phyloP scores from a whole-genome alignment of 2,113 vertebrate species.

The Psilopogon haemacephalus region DNA sequence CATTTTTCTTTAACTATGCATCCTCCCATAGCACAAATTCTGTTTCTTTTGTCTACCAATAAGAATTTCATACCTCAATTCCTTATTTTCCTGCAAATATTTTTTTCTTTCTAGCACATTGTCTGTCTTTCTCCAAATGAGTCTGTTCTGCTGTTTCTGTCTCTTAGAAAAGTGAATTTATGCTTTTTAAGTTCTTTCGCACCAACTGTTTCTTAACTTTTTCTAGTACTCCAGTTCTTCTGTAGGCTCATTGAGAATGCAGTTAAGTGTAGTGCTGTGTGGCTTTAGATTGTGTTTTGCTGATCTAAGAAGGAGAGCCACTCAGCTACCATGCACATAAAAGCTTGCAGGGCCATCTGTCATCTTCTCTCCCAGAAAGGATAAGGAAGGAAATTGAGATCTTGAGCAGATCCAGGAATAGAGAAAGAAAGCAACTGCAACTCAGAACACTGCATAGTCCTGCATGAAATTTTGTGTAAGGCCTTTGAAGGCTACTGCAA shows the following conservation, averaged over 20 bases:
- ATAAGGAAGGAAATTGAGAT: neutral
- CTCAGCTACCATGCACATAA: neutral
- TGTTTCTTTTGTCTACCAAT: neutral
- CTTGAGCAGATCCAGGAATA: neutral
- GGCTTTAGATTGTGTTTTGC: neutral
- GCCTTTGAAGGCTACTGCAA: neutral
- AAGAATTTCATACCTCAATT: neutral
- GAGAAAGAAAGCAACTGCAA: neutral
- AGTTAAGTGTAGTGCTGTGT: neutral
- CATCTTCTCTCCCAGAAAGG: neutral
- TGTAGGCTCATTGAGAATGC: neutral
- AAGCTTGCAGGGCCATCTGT: neutral
- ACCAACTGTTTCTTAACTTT: neutral
- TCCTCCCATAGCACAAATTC: neutral
- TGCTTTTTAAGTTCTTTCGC: neutral
- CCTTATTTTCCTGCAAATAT: neutral
- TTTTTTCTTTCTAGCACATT: neutral
- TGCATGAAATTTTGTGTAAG: neutral
- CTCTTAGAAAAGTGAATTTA: neutral
- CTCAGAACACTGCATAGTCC: neutral
- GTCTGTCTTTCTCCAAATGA: neutral
- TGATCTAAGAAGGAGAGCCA: neutral
- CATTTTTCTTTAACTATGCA: neutral
- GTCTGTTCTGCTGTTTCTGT: neutral
- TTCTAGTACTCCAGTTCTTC: neutral